Base-by-base conservation (phyloP, 2,888 invertebrate species). In the Carabus problematicus region DNA sequence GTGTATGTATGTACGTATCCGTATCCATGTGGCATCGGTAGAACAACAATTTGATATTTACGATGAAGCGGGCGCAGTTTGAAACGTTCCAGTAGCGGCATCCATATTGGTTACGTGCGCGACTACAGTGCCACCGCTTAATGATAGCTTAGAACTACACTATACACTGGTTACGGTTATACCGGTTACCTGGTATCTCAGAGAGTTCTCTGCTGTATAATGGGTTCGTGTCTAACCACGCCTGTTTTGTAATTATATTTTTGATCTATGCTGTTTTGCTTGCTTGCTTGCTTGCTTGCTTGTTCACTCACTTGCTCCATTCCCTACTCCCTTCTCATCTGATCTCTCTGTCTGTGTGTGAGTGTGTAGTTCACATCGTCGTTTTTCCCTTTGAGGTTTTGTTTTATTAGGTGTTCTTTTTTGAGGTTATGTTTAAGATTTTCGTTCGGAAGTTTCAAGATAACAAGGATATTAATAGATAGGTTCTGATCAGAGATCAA, bases 231-330 rank as follows among this genome's bases (percentile, higher is more conserved):
- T 75, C 75, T 73, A 74, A 76, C 73, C 75, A 76, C 81, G 80
- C 81, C 81, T 76, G 78, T 77, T 80, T 80, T 79, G 80, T 81
- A 81, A 81, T 81, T 81, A 80, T 77, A 78, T 80, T 80, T 80
- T 79, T 77, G 79, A 79, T 77, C 76, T 77, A 77, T 75, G 76
- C 74, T 74, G 71, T 72, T 63, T 55, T 19, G 29, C 29, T 29
- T 29, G 29, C 29, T 29, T 29, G 29, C 29, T 55, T 19, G 29
- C 29, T 29, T 29, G 29, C 29, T 29, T 29, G 29, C 29, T 29
- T 29, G 29, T 29, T 29, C 29, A 29, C 29, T 29, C 29, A 29
- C 29, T 29, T 29, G 29, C 3, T 29, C 29, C 29, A 29, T 29
- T 29, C 29, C 29, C 29, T 29, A 29, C 29, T 29, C 29, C 6